phyloP scores from a whole-genome alignment of 1,140 invertebrate species.

The Temnothorax longispinosus region DNA sequence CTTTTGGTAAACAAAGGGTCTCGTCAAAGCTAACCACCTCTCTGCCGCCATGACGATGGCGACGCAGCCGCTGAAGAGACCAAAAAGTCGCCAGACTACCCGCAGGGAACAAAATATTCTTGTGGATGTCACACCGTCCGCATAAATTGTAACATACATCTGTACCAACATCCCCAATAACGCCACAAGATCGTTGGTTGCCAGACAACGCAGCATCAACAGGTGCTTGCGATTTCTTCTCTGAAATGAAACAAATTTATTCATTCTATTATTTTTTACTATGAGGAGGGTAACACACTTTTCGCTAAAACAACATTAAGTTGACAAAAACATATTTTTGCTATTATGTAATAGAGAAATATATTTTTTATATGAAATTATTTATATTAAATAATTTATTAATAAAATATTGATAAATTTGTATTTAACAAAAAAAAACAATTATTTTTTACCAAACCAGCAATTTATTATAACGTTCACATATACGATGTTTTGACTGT shows the following conservation, averaged over 20 bases:
- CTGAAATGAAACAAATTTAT: constrained; percentile 81
- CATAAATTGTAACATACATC: constrained; percentile 87
- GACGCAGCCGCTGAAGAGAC: constrained; percentile 94
- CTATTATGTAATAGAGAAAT: neutral
- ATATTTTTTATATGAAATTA: no score
- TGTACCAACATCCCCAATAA: constrained; percentile 89
- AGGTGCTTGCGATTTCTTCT: constrained; percentile 92
- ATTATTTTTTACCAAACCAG: no score
- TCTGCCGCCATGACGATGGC: constrained; percentile 95
- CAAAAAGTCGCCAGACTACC: constrained; percentile 92
- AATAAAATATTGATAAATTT: neutral
- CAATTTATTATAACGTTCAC: no score
- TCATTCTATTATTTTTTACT: neutral
- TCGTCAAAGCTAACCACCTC: constrained; percentile 93
- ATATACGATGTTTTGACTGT: no score
- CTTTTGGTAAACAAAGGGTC: constrained; percentile 96
- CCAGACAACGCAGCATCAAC: constrained; percentile 92
- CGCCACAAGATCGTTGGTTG: constrained; percentile 92
- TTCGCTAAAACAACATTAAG: neutral
- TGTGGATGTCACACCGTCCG: constrained; percentile 78
- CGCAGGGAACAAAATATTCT: constrained; percentile 88
- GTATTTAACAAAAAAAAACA: no score
- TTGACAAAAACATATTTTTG: neutral
- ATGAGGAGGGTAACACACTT: neutral
- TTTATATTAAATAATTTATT: constrained; percentile 3